phyloP scores from a whole-genome alignment of 2,797 vertebrate species.

The Phylloscopus collybita region DNA sequence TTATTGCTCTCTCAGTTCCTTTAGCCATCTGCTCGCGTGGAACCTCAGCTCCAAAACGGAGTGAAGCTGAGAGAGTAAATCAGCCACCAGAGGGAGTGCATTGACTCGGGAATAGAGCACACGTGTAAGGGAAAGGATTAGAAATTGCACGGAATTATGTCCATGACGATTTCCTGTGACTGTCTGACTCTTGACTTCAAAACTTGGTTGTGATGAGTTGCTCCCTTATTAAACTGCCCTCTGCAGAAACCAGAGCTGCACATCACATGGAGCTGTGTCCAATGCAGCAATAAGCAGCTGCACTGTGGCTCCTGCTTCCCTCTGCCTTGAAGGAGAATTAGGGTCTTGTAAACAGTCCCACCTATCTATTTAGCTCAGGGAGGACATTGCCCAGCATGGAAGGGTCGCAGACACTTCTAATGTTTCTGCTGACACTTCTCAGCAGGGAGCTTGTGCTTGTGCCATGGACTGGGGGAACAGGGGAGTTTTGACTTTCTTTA shows the following conservation, averaged over 20 bases:
- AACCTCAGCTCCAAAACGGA: neutral
- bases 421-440: neutral
- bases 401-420: neutral
- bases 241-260: neutral
- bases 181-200: neutral
- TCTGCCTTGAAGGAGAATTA: neutral
- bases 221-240: neutral
- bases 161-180: neutral
- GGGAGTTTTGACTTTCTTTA: neutral
- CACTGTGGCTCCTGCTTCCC: neutral
- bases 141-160: neutral
- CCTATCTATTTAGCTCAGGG: neutral
- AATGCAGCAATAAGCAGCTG: fast-evolving
- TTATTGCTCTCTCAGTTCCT: neutral
- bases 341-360: neutral
- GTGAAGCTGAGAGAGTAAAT: neutral
- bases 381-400: neutral
- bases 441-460: neutral
- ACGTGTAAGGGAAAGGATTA: neutral
- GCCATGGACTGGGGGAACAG: fast-evolving
- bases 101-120: neutral
- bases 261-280: fast-evolving
- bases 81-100: constrained; percentile 52
- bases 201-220: neutral
- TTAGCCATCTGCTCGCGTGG: neutral